Evolutionary conservation across 2,797 vertebrate genomes (phyloP), one percentile per base, ranked within the genome.

Genomic region (Picus viridis): DNA sequence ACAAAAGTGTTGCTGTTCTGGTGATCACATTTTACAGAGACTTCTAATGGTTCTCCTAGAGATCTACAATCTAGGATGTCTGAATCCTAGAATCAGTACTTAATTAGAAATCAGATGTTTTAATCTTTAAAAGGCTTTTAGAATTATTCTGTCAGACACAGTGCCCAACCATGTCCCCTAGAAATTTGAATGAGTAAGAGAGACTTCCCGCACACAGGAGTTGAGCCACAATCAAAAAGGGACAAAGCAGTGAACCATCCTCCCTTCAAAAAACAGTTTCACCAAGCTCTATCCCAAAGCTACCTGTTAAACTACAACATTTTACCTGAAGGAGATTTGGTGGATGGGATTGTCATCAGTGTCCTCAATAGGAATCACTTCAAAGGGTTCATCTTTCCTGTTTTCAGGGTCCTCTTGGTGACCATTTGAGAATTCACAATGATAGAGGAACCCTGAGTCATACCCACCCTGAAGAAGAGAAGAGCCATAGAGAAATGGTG

Each of bases 371-470:
- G 96, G 93, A 82, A 98, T 94, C 84, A 98, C 98, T 93, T 97
- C 97, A 92, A 98, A 98, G 8, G 99, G 98, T 83, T 99, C 98
- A 65, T 99, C 98, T 93, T 96, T 96, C 36, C 86, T 97, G 34
- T 96, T 77, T 71, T 93, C 86, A 6, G 97, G 96, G 67, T 98
- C 95, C 0, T 96, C 96, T 79, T 68, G 62, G 9, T 43, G 65
- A 90, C 96, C 97, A n/a, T 95, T 12, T 91, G 98, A 90, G 95
- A 99, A 99, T 64, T 97, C 95, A 73, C 99, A 99, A 57, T 99
- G 99, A 93, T 99, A 99, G 24, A 99, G 95, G 92, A 98, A 99
- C 30, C 99, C 99, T 16, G 98, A 97, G 89, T 99, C 99, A 54
- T 98, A 99, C 5, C 97, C 98, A 47, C 98, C 99, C 99, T 99